Evolutionary conservation across 2,113 vertebrate species (phyloP).

Genomic region (Daboia siamensis): DNA sequence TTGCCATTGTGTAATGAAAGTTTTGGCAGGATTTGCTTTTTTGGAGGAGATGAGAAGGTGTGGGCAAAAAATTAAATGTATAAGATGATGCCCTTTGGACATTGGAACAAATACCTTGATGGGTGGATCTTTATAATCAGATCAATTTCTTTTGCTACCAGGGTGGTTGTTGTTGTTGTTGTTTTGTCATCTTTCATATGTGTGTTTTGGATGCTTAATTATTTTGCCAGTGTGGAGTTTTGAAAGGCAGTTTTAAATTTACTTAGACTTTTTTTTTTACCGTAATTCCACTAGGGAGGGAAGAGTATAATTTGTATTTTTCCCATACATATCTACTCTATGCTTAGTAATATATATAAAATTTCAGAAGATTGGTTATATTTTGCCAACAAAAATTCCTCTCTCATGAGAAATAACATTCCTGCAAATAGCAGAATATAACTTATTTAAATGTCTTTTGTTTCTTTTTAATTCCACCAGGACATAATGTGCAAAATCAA

Average conservation of each 20-base stretch:
- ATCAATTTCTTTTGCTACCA: conserved; percentile 75
- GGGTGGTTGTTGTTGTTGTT: conserved; percentile 57
- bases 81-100: conserved; percentile 78
- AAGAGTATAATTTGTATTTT: conserved; percentile 18
- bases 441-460: conserved; percentile 78
- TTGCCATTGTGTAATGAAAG: conserved; percentile 99
- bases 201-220: conserved; percentile 71
- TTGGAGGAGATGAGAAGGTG: conserved; percentile 77
- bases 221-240: conserved; percentile 47
- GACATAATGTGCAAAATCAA: conserved; percentile 97
- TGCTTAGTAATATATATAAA: conserved; percentile 41
- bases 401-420: conserved; percentile 79
- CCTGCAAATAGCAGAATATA: conserved; percentile 75
- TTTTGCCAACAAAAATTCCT: conserved; percentile 71
- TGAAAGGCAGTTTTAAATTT: conserved; percentile 56
- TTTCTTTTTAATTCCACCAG: conserved; percentile 84
- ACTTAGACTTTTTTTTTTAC: conserved; percentile 51
- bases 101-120: conserved; percentile 86
- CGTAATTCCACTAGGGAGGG: conserved; percentile 20
- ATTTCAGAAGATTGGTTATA: conserved; percentile 67
- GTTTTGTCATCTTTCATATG: conserved; percentile 71
- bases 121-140: conserved; percentile 86
- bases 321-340: conserved; percentile 41
- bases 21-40: conserved; percentile 89
- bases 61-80: conserved; percentile 78